Percentiles rank a stretch among this genome's conserved stretches.
These are phyloP conservation scores for Silvanus unidentatus DNA, from an alignment of 2,888 invertebrate species.

Conservation along the genomic window DNA sequence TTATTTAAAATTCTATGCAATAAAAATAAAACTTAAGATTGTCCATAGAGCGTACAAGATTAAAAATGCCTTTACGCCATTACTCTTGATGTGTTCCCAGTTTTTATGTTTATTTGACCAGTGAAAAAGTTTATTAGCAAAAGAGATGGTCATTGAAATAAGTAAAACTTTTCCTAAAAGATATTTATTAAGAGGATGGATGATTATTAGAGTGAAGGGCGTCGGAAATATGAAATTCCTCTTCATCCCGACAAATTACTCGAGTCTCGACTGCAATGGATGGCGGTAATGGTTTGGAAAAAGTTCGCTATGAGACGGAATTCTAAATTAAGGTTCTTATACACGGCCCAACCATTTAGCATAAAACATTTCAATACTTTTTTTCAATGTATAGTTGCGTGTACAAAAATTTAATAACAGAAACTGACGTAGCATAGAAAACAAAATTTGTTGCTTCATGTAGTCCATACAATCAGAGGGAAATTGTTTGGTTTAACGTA, in stretches of 20 bases:
- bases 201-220: conserved; percentile 4
- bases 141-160: conserved; percentile 1
- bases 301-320: conserved; percentile 11
- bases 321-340: conserved; percentile 24
- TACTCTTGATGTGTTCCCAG: no score
- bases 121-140: background rate
- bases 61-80: no score
- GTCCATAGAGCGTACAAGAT: no score
- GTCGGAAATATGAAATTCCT: conserved; percentile 11
- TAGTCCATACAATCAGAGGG: background rate
- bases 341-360: conserved; percentile 17
- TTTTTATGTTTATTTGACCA: background rate
- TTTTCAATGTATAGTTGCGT: conserved; percentile 6
- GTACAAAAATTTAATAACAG: conserved; percentile 10
- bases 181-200: background rate
- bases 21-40: no score
- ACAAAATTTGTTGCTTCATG: conserved; percentile 3
- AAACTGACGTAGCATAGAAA: conserved; percentile 7
- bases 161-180: background rate
- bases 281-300: conserved; percentile 13
- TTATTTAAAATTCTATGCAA: no score
- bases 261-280: conserved; percentile 25
- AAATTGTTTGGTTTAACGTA: no score
- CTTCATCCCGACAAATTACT: conserved; percentile 24
- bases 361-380: conserved; percentile 20